Evolutionary conservation across 2,888 invertebrate species (phyloP).

Genomic region (Torymus aiolomorphi): DNA sequence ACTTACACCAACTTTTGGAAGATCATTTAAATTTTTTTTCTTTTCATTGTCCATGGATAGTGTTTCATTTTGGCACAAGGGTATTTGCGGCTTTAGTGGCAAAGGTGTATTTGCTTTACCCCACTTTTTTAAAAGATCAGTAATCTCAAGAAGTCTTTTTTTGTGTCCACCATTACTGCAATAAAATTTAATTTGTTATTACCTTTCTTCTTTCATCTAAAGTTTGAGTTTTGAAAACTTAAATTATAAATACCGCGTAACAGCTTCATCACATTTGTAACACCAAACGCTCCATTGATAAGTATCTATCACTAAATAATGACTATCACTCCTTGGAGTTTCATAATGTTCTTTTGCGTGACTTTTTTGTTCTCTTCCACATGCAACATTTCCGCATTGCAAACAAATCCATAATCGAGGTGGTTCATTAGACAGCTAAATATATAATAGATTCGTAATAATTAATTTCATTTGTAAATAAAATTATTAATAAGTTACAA

Average conservation of each 20-base stretch:
- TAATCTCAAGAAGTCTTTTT: slow-evolving; percentile 52
- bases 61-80: slow-evolving; percentile 50
- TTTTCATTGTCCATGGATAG: slow-evolving; percentile 58
- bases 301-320: slow-evolving; percentile 85
- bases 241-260: slow-evolving; percentile 28
- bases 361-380: slow-evolving; percentile 82
- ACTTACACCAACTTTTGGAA: slow-evolving; percentile 67
- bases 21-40: slow-evolving; percentile 58
- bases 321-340: slow-evolving; percentile 86
- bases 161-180: slow-evolving; percentile 30
- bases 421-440: slow-evolving; percentile 57
- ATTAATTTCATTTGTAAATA: slow-evolving; percentile 1
- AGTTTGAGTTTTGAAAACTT: background rate
- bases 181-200: slow-evolving; percentile 1
- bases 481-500: background rate
- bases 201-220: background rate
- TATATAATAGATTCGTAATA: slow-evolving; percentile 34
- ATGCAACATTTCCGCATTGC: slow-evolving; percentile 87
- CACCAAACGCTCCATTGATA: slow-evolving; percentile 86
- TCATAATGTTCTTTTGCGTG: slow-evolving; percentile 87
- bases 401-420: slow-evolving; percentile 85
- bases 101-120: slow-evolving; percentile 26
- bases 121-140: slow-evolving; percentile 56
- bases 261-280: slow-evolving; percentile 82
- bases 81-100: slow-evolving; percentile 37